Conservation (phyloP, 2,888 invertebrate genomes). For the Epinotia demarniana region DNA sequence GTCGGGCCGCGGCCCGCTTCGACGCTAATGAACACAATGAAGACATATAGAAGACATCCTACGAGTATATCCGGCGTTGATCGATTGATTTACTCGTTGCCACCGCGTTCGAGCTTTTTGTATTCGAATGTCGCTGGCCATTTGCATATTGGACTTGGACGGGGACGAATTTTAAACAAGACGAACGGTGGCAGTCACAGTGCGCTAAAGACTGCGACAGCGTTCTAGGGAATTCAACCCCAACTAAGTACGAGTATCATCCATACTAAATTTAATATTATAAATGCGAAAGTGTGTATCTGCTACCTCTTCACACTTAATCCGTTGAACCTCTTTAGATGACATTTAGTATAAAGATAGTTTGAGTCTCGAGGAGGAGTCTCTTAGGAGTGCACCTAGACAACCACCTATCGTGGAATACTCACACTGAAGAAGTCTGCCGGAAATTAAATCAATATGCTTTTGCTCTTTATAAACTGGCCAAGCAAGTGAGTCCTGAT, state of each 20-base stretch:
- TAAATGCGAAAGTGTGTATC: too few species aligned
- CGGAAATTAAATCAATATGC: too few species aligned
- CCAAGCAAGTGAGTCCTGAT: too few species aligned
- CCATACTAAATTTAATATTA: too few species aligned
- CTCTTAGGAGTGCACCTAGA: too few species aligned
- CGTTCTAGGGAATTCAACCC: constrained; percentile 5
- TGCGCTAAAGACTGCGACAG: constrained; percentile 56
- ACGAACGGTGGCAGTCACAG: constrained; percentile 68
- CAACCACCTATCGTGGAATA: too few species aligned
- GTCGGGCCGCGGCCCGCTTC: constrained; percentile 60
- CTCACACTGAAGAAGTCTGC: too few species aligned
- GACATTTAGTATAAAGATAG: too few species aligned
- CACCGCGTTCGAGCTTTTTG: constrained; percentile 83
- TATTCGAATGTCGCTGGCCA: constrained; percentile 81
- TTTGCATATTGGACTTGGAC: constrained; percentile 80
- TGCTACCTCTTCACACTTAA: too few species aligned
- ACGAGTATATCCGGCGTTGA: constrained; percentile 83
- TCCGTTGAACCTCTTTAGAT: too few species aligned
- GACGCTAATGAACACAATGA: constrained; percentile 84
- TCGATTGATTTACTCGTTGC: constrained; percentile 85
- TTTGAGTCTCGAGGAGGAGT: too few species aligned
- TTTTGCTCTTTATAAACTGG: too few species aligned
- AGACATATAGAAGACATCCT: constrained; percentile 75
- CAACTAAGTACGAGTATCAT: not conserved
- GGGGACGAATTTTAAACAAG: constrained; percentile 80